A percentile compares a stretch with the other conserved stretches of the same genome.
phyloP scores from a whole-genome alignment of 2,797 vertebrate species.

The Mus minutoides region DNA sequence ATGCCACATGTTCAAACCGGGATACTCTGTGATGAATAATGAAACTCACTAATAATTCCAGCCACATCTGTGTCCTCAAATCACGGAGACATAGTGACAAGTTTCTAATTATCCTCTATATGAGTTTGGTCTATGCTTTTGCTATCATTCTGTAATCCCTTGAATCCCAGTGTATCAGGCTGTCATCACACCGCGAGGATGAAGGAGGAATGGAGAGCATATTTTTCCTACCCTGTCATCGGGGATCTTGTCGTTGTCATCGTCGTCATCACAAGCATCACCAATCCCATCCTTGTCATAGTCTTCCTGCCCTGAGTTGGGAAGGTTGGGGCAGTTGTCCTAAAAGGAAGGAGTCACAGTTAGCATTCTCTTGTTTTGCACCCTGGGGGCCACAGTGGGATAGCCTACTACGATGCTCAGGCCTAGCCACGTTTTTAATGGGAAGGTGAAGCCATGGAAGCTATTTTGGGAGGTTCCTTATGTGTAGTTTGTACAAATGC shows the following conservation, averaged over 20 bases:
- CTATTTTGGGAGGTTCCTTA: background rate
- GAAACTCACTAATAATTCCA: conserved; percentile 38
- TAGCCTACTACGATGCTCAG: fast-evolving
- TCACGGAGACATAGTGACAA: background rate
- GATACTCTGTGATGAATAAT: background rate
- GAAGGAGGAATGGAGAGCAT: background rate
- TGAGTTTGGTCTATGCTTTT: conserved; percentile 20
- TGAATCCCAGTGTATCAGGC: background rate
- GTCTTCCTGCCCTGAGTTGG: conserved; percentile 99
- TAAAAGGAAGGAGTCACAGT: conserved; percentile 79
- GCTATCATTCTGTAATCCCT: conserved; percentile 11
- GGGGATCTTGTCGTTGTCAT: conserved; percentile 97
- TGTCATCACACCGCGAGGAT: background rate
- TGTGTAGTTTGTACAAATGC: background rate
- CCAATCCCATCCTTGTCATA: conserved; percentile 98
- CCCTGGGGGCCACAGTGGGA: fast-evolving
- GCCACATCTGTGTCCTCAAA: background rate
- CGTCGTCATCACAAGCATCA: conserved; percentile 97
- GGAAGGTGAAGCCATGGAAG: background rate
- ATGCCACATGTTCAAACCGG: background rate
- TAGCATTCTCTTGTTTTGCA: background rate
- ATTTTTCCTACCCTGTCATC: conserved; percentile 94
- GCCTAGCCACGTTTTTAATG: background rate
- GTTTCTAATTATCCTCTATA: conserved; percentile 5
- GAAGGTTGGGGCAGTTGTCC: conserved; percentile 98